A percentile compares a stretch with the other conserved stretches of the same genome.
phyloP scores from a whole-genome alignment of 2,113 vertebrate genomes.

The Sardina pilchardus region DNA sequence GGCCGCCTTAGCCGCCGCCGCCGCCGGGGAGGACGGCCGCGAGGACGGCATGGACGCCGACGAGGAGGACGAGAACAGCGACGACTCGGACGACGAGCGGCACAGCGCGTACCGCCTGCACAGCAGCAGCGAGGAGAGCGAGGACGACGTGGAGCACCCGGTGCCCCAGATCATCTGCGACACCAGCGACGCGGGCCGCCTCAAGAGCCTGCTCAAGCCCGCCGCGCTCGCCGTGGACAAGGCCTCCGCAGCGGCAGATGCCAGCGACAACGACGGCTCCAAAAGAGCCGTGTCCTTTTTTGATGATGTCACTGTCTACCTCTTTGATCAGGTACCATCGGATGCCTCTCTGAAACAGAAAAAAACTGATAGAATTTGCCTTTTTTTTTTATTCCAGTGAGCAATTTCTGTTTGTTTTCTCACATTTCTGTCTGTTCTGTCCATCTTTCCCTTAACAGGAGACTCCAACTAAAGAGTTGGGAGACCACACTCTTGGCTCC shows the following conservation, averaged over 20 bases:
- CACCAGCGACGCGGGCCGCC: constrained; percentile 71
- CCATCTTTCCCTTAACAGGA: constrained; percentile 71
- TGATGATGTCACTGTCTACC: constrained; percentile 93
- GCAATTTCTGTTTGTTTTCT: neutral
- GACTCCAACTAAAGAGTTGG: constrained; percentile 93
- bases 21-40: constrained; percentile 56
- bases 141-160: constrained; percentile 75
- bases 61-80: constrained; percentile 97
- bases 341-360: neutral
- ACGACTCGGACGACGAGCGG: constrained; percentile 89
- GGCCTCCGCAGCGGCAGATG: constrained; percentile 37
- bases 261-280: constrained; percentile 56
- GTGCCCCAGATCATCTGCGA: constrained; percentile 86
- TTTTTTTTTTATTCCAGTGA: neutral
- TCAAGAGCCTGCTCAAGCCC: constrained; percentile 87
- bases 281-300: constrained; percentile 89
- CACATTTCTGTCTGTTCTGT: neutral
- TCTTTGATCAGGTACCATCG: constrained; percentile 91
- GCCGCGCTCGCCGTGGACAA: constrained; percentile 37
- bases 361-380: neutral
- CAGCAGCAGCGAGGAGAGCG: constrained; percentile 90
- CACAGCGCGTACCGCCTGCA: constrained; percentile 80
- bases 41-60: constrained; percentile 82
- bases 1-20: constrained; percentile 56
- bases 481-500: constrained; percentile 72